Conservation (phyloP, 2,888 invertebrate genomes). For the Drosophila demipolita region DNA sequence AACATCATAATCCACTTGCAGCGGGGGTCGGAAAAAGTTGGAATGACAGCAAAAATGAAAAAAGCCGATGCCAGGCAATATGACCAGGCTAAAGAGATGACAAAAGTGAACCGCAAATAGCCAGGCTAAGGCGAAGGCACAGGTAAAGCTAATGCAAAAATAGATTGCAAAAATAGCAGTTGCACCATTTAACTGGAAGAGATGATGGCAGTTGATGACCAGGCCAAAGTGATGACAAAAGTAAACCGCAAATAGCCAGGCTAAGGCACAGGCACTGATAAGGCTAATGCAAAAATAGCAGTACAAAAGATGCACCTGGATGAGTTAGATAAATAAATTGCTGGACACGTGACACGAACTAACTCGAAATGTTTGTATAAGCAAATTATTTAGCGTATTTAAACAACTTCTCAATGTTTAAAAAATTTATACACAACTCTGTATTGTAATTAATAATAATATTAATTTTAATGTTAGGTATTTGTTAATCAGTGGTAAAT, state of each 20-base stretch:
- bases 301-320: neutral
- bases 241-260: constrained; percentile 13
- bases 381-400: neutral
- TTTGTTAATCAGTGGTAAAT: neutral
- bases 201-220: neutral
- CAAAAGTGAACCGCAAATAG: constrained; percentile 20
- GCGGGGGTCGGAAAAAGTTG: constrained; percentile 6
- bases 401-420: neutral
- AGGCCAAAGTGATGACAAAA: constrained; percentile 17
- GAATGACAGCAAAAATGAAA: constrained; percentile 34
- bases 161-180: neutral
- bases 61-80: constrained; percentile 24
- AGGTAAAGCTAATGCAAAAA: constrained; percentile 3
- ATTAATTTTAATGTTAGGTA: neutral
- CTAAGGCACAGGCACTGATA: neutral
- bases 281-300: neutral
- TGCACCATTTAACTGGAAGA: neutral
- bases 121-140: neutral
- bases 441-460: neutral
- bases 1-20: constrained; percentile 39
- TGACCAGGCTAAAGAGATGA: constrained; percentile 13
- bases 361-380: neutral
- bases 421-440: neutral
- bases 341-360: neutral
- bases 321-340: neutral